Base-by-base conservation (phyloP, 2,113 vertebrate species). In the Sterrhoptilus dennistouni region DNA sequence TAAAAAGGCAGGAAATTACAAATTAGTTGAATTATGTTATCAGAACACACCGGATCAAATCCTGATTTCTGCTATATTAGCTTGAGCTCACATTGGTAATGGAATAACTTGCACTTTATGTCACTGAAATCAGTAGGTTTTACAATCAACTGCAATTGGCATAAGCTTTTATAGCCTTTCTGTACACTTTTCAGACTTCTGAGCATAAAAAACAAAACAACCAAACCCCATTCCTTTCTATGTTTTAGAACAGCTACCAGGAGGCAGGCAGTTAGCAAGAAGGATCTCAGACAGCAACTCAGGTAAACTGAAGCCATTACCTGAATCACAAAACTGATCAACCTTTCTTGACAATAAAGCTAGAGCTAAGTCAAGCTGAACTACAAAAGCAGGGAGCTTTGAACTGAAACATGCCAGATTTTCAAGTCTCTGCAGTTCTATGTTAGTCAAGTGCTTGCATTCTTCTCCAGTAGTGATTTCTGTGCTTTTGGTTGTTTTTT, bases 11-110 rank as follows among this genome's bases (percentile, higher is more conserved):
- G 60, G 70, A 95, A 95, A 91, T 47, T 2, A 87, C 33, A 85
- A 93, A 87, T 90, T 80, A 86, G 42, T 65, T 90, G 54, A 86
- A 74, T 45, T 90, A 79, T 27, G 36, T 83, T 94, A 93, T 85
- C 87, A 66, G 87, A 77, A 85, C 42, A 59, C n/a, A 82, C 4
- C 87, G 45, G 50, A 72, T 74, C 59, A 93, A 80, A 92, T 57
- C 78, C 50, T 63, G 25, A 47, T 82, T 92, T 89, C 74, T 89
- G 50, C 29, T 85, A 57, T 47, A 76, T 65, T 76, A 81, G 59
- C 4, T 47, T 83, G 81, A 94, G 81, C 76, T 74, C 65, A 72
- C 56, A 72, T 25, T 61, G 83, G 25, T 71, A 85, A n/a, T 76
- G 25, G 36, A 95, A 94, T 83, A 92, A 92, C 10, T 53, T 79